These are phyloP conservation scores for Sebastes kiyomatsui DNA, from an alignment of 2,797 vertebrate genomes.

Conservation along the genomic window DNA sequence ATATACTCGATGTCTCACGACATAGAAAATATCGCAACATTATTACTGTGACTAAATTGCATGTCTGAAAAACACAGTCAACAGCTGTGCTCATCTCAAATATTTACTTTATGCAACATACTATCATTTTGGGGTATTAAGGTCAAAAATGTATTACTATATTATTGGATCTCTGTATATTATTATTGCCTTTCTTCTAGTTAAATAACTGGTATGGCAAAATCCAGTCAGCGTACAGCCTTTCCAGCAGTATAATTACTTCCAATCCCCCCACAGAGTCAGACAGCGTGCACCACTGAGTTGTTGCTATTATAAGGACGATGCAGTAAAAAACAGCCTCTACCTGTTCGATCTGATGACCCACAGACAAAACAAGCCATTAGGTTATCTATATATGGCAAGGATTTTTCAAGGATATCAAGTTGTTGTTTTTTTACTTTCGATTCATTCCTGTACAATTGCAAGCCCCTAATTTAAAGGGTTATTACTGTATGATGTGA, in stretches of 20 bases:
- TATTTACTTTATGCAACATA: background rate
- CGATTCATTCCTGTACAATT: background rate
- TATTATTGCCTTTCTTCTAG: conserved; percentile 11
- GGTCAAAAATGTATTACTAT: background rate
- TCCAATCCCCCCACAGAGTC: background rate
- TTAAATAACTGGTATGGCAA: conserved; percentile 30
- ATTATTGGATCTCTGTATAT: background rate
- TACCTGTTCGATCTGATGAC: conserved; percentile 31
- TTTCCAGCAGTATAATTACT: conserved; percentile 40
- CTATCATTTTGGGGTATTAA: conserved; percentile 15
- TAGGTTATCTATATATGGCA: background rate
- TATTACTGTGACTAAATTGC: background rate
- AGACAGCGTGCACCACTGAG: conserved; percentile 4
- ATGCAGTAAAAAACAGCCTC: conserved; percentile 12
- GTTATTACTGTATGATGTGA: background rate
- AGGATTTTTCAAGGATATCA: background rate
- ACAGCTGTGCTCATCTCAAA: background rate
- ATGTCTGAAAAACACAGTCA: background rate
- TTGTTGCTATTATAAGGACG: conserved; percentile 26
- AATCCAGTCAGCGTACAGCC: conserved; percentile 5
- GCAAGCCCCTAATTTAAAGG: background rate
- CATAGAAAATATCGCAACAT: background rate
- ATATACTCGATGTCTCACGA: background rate
- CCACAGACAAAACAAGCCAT: conserved; percentile 27
- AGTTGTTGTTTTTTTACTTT: background rate